Conservation (phyloP, 2,113 vertebrate species). For the Athene noctua region DNA sequence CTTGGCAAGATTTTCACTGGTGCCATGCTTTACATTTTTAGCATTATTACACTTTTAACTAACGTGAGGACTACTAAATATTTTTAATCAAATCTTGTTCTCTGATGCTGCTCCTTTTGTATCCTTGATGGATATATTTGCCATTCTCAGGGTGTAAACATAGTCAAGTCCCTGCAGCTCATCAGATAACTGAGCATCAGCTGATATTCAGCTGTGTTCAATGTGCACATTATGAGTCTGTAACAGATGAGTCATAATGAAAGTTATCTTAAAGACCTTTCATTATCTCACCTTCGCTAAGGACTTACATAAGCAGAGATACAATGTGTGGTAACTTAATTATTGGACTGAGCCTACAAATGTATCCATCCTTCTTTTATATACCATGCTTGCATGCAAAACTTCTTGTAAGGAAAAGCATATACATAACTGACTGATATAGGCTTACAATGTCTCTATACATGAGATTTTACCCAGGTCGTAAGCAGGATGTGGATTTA, state of each 20-base stretch:
- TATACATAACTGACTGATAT: not conserved
- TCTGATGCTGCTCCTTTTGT: not conserved
- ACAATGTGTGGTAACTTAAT: not conserved
- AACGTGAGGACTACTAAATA: rapidly evolving
- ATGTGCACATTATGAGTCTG: not conserved
- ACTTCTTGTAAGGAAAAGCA: not conserved
- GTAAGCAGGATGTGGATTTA: not conserved
- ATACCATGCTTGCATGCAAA: not conserved
- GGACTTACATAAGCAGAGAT: not conserved
- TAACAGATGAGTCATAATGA: not conserved
- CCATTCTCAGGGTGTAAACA: not conserved
- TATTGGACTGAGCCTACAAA: not conserved
- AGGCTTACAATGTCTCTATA: not conserved
- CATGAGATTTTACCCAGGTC: not conserved
- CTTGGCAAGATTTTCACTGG: not conserved
- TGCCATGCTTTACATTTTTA: not conserved
- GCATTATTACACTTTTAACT: not conserved
- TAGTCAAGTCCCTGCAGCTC: not conserved
- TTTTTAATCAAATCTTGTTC: not conserved
- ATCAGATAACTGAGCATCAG: not conserved
- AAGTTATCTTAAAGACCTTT: conserved; percentile 2
- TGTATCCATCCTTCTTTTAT: not conserved
- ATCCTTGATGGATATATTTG: not conserved
- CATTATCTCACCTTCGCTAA: conserved; percentile 18
- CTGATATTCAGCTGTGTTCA: not conserved